A percentile compares a stretch with the other conserved stretches of the same genome.
phyloP scores from a whole-genome alignment of 2,113 vertebrate species.

The Tylochromis polylepis region DNA sequence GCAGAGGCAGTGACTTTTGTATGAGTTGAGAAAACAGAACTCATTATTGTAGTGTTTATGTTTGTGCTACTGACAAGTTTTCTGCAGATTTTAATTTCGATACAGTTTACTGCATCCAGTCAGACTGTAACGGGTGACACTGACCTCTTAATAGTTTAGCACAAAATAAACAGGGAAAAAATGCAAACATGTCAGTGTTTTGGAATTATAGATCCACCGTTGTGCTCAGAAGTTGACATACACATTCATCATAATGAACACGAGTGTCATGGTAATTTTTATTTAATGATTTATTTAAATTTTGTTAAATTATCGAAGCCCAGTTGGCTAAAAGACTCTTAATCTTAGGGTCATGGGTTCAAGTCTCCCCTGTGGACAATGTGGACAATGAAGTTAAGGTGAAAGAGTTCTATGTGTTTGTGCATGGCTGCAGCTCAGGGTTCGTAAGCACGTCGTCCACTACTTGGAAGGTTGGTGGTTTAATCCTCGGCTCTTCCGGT shows the following conservation, averaged over 20 bases:
- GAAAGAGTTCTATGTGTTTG: no score
- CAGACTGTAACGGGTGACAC: background rate
- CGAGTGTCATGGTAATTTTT: background rate
- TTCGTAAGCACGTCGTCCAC: no score
- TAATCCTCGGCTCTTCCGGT: no score
- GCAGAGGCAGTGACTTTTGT: background rate
- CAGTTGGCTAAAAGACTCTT: accelerated
- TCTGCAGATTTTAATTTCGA: background rate
- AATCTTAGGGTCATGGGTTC: background rate
- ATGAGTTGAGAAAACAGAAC: background rate
- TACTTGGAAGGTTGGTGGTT: no score
- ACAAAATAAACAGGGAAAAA: background rate
- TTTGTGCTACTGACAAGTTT: background rate
- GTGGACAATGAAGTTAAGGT: background rate
- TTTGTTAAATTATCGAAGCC: background rate
- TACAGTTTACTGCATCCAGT: background rate
- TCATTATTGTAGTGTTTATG: background rate
- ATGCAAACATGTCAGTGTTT: background rate
- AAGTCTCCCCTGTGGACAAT: background rate
- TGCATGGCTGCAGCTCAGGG: no score
- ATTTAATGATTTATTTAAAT: background rate
- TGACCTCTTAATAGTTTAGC: no score
- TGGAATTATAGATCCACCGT: background rate
- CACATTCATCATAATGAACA: background rate
- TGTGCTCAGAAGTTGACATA: background rate